Evolutionary conservation across 1,140 invertebrate genomes (phyloP).

Genomic region (Aphelenchoides avenae): DNA sequence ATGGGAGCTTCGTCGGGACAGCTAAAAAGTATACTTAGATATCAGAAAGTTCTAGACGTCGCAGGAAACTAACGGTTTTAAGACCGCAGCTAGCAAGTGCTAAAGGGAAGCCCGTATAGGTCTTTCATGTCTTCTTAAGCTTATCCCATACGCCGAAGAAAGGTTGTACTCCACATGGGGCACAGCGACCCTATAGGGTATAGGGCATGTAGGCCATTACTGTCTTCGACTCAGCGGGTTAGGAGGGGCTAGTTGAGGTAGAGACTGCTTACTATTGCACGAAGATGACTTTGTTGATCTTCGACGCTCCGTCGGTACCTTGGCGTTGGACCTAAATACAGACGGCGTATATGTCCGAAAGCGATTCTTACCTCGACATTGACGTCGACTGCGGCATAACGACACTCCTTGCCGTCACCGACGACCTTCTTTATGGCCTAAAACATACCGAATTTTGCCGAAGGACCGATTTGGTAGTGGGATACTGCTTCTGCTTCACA

Average conservation of each 20-base stretch:
- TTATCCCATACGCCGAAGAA: too few relatives aligned
- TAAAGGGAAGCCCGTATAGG: too few relatives aligned
- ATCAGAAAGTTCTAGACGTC: background rate
- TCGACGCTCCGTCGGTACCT: slow-evolving; percentile 50
- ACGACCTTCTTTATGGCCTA: slow-evolving; percentile 53
- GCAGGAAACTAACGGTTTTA: background rate
- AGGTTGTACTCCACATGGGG: too few relatives aligned
- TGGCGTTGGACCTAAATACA: slow-evolving; percentile 45
- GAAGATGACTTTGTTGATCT: slow-evolving; percentile 55
- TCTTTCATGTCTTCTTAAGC: too few relatives aligned
- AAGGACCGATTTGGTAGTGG: background rate
- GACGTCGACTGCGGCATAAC: slow-evolving; percentile 58
- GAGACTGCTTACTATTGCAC: slow-evolving; percentile 57
- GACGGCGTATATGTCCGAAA: background rate
- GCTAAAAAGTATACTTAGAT: slow-evolving; percentile 50
- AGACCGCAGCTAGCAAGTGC: background rate
- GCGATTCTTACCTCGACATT: too few relatives aligned
- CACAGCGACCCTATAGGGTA: too few relatives aligned
- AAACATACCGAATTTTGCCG: slow-evolving; percentile 5
- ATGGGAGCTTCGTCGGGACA: slow-evolving; percentile 59
- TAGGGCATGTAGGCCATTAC: too few relatives aligned
- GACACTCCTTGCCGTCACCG: slow-evolving; percentile 56
- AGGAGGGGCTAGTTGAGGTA: too few relatives aligned
- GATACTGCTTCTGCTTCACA: background rate
- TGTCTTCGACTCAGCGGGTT: too few relatives aligned